Percentiles rank a stretch among this genome's conserved stretches.
phyloP scores from a whole-genome alignment of 2,888 invertebrate species.

The Habrosyne pyritoides region DNA sequence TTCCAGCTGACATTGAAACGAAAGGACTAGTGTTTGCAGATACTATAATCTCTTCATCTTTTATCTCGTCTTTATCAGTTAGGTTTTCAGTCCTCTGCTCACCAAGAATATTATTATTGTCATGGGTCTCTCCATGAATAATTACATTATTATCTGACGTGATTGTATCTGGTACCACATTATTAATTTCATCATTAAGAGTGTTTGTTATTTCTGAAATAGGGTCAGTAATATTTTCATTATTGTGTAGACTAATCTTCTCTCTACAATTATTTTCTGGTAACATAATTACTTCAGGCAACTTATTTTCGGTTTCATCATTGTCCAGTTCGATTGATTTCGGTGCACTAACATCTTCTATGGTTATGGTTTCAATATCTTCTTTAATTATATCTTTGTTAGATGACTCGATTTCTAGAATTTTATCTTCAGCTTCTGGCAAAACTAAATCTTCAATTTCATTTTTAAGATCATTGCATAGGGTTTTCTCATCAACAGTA shows the following conservation, averaged over 20 bases:
- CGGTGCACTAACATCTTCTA: neutral
- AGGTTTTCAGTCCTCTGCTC: neutral
- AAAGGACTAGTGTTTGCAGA: slow-evolving; percentile 63
- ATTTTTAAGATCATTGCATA: neutral
- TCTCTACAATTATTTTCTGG: neutral
- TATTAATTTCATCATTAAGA: neutral
- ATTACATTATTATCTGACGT: neutral
- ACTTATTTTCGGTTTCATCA: neutral
- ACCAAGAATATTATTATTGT: neutral
- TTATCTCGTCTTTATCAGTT: slow-evolving; percentile 10
- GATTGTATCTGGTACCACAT: neutral
- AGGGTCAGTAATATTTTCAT: neutral
- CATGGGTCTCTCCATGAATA: neutral
- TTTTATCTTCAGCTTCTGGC: neutral
- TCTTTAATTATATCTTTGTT: slow-evolving; percentile 7
- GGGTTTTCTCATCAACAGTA: neutral
- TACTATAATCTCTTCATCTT: slow-evolving; percentile 50
- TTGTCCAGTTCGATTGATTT: neutral
- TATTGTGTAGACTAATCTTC: neutral
- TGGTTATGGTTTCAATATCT: neutral
- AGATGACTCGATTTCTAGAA: neutral
- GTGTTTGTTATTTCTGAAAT: neutral
- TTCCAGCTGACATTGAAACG: slow-evolving; percentile 49
- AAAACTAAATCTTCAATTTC: neutral
- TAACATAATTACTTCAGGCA: neutral